Evolutionary conservation across 30 jellyfish, hydroid and myxozoan genomes (phyloP).

Genomic region (Cassiopea andromeda): DNA sequence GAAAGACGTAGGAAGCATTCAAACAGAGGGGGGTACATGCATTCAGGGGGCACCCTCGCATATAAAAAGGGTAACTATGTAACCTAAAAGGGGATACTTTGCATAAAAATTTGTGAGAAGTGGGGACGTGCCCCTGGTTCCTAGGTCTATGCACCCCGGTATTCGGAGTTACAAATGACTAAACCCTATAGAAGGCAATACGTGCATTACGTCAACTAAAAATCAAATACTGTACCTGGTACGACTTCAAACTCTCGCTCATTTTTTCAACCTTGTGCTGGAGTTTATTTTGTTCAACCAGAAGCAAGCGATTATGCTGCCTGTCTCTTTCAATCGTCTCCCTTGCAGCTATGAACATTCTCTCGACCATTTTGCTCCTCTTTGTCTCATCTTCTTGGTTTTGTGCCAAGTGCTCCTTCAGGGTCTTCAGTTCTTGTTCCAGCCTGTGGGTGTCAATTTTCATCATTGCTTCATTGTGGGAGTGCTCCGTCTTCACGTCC

Average conservation of each 20-base stretch:
- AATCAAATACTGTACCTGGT: conserved; percentile 67
- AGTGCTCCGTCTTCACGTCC: conserved; percentile 55
- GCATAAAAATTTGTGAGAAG: too few species aligned
- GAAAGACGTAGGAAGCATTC: too few species aligned
- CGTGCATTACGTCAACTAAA: too few species aligned
- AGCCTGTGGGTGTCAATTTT: conserved; percentile 57
- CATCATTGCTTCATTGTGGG: conserved; percentile 68
- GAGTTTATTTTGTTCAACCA: conserved; percentile 89
- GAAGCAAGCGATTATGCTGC: conserved; percentile 81
- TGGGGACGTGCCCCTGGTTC: too few species aligned
- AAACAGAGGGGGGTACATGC: too few species aligned
- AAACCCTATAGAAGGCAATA: too few species aligned
- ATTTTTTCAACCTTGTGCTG: conserved; percentile 89
- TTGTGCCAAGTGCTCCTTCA: conserved; percentile 66
- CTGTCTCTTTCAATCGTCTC: conserved; percentile 90
- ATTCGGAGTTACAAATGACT: too few species aligned
- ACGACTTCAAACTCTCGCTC: conserved; percentile 85
- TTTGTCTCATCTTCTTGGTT: conserved; percentile 59
- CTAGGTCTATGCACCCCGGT: too few species aligned
- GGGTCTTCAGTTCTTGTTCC: conserved; percentile 74
- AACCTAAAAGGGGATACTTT: too few species aligned
- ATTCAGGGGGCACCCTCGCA: too few species aligned
- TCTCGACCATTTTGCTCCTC: conserved; percentile 63
- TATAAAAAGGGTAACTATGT: too few species aligned
- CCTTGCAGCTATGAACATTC: conserved; percentile 75